Base-by-base conservation (phyloP, 2,888 invertebrate species). In the Euplexia lucipara region DNA sequence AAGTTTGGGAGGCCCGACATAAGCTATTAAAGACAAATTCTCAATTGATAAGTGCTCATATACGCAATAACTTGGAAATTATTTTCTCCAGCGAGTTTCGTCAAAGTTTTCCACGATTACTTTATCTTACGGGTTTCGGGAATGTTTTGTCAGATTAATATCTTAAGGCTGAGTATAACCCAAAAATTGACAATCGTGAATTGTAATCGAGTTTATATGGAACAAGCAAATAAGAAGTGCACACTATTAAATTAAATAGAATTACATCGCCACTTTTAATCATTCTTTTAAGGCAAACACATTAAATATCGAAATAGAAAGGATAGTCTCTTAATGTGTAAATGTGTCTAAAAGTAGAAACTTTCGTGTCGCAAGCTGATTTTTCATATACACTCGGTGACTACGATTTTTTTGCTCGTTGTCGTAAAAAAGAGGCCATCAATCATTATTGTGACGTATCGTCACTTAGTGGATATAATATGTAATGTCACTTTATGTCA, bases 1-100 rank as follows among this genome's bases (percentile, higher is more conserved):
- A 79, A 78, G 71, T 81, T 69, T 58, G 59, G 62, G 62, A 72
- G 52, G 26, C 49, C 65, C 49, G 9, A 67, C 62, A 65, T 75
- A 61, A 61, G 66, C 69, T 53, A 68, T 75, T 68, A 73, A 62
- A 61, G 65, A 52, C 18, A 73, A 68, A 73, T 75, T 76, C 48
- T 47, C 79, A 64, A 73, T 75, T 66, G 69, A 71, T 70, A 79
- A 75, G 56, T 75, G 66, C 51, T 75, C 66, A 56, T 70, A 67
- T 63, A 52, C 34, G 57, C 54, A 74, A 70, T 78, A 80, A 68
- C 74, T 77, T 65, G 32, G 45, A 78, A 73, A 80, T 78, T 78
- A 78, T 70, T 48, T 62, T 54, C 62, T 47, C 49, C 20, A 37
- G 10, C 45, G 62, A 70, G 62, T 78, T 69, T 61, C 41, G 62